Percentiles rank a stretch among this genome's conserved stretches.
Evolutionary conservation across 2,888 invertebrate genomes (phyloP).

Genomic region (Strigamia transsilvanica): DNA sequence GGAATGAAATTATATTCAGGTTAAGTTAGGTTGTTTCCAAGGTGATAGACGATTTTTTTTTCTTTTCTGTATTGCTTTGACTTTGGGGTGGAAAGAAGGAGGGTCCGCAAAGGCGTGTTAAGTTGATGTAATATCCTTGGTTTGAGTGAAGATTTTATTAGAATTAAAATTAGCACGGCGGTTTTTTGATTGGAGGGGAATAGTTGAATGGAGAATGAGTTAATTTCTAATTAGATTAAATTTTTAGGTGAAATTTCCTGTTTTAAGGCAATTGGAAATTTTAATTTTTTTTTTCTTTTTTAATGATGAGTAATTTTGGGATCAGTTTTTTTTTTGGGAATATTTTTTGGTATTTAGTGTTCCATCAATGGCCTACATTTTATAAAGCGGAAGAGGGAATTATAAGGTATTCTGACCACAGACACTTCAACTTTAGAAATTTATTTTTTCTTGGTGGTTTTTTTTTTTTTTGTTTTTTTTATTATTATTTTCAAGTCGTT

Average conservation of each 20-base stretch:
- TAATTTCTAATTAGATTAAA: not conserved
- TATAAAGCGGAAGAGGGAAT: conserved; percentile 17
- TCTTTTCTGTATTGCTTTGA: not conserved
- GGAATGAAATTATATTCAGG: conserved; percentile 17
- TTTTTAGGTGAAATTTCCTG: not conserved
- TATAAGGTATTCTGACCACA: not conserved
- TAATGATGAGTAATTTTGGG: not conserved
- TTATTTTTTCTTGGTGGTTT: not conserved
- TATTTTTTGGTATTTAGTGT: not conserved
- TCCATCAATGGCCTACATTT: conserved; percentile 10
- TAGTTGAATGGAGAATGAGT: not conserved
- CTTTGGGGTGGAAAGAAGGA: not conserved
- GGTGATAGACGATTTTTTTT: conserved; percentile 9
- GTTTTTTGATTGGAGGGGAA: not conserved
- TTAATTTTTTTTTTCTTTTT: not conserved
- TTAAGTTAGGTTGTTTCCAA: conserved; percentile 21
- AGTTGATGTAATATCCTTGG: conserved; percentile 29
- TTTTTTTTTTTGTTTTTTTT: not conserved
- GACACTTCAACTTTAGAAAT: not conserved
- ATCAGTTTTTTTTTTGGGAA: not conserved
- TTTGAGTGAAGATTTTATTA: conserved; percentile 32
- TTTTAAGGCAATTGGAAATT: not conserved
- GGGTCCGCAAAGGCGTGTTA: conserved; percentile 20
- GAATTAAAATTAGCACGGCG: not conserved
- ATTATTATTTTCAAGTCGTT: not conserved